Conservation (phyloP, 92 coral and sea anemone species). For the Siderastrea siderea region DNA sequence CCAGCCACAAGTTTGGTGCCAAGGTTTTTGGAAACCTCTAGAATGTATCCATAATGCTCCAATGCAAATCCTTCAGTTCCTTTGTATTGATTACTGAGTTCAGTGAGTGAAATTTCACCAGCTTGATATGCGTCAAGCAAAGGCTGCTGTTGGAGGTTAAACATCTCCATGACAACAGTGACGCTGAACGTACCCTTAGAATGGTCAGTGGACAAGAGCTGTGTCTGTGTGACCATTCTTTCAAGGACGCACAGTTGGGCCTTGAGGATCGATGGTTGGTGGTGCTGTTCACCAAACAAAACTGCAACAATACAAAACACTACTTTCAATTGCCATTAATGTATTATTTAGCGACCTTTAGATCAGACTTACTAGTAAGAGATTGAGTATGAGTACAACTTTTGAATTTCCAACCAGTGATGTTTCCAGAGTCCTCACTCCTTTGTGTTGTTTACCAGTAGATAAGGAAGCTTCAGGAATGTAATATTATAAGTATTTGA, state of each 20-base stretch:
- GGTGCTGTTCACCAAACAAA: constrained; percentile 88
- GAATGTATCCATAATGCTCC: constrained; percentile 76
- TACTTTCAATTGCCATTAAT: background rate
- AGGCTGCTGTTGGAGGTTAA: constrained; percentile 80
- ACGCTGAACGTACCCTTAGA: constrained; percentile 36
- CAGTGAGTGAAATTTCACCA: constrained; percentile 67
- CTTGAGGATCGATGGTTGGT: constrained; percentile 76
- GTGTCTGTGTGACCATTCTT: constrained; percentile 80
- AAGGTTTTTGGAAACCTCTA: constrained; percentile 73
- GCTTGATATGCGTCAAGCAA: constrained; percentile 80
- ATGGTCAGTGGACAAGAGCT: constrained; percentile 19
- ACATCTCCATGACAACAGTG: constrained; percentile 81
- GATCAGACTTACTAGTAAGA: no score
- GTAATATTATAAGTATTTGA: no score
- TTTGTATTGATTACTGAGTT: constrained; percentile 65
- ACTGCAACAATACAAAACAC: constrained; percentile 57
- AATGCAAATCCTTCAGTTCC: constrained; percentile 83
- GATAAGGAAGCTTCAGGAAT: no score
- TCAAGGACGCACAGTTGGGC: constrained; percentile 88
- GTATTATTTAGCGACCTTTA: background rate
- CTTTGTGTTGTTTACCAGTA: no score
- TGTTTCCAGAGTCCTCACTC: no score
- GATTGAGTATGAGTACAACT: no score
- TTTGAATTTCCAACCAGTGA: no score
- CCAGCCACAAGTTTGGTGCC: constrained; percentile 81